A percentile compares a stretch with the other conserved stretches of the same genome.
Conservation (phyloP, 2,113 vertebrate genomes). For the Synodontis membranacea region DNA sequence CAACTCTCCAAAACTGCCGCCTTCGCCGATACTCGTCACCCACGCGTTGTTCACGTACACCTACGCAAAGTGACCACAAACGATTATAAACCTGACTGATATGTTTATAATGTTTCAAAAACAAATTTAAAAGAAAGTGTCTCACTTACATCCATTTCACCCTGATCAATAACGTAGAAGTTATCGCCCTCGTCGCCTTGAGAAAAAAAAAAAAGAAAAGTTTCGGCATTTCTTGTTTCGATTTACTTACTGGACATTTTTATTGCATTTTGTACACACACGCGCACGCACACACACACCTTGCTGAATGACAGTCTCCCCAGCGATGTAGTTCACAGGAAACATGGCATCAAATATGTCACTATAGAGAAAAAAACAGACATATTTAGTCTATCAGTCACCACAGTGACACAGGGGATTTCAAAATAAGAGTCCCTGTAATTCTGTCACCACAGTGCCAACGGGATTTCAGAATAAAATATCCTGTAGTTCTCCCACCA, state of each 20-base stretch:
- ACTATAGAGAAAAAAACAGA: too few species aligned
- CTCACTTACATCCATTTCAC: conserved; percentile 94
- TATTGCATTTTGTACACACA: background rate
- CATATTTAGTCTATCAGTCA: too few species aligned
- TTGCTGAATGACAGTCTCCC: conserved; percentile 97
- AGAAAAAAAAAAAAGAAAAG: background rate
- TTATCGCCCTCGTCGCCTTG: conserved; percentile 96
- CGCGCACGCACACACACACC: conserved; percentile 64
- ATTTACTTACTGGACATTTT: background rate
- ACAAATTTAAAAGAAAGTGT: background rate
- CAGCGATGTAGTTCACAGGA: conserved; percentile 94
- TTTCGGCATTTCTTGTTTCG: background rate
- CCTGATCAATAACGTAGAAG: conserved; percentile 99
- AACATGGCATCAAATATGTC: conserved; percentile 99
- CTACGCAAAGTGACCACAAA: conserved; percentile 60
- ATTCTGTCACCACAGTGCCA: too few species aligned
- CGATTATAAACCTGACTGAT: background rate
- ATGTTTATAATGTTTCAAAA: background rate
- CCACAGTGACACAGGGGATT: too few species aligned
- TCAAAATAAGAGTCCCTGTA: too few species aligned
- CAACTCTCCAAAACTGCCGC: conserved; percentile 96
- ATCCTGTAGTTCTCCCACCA: too few species aligned
- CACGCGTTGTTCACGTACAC: conserved; percentile 97
- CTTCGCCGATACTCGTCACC: conserved; percentile 97
- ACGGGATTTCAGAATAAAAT: too few species aligned